These are phyloP conservation scores for Porphyrio hochstetteri DNA, from an alignment of 2,113 vertebrate species.

Conservation along the genomic window DNA sequence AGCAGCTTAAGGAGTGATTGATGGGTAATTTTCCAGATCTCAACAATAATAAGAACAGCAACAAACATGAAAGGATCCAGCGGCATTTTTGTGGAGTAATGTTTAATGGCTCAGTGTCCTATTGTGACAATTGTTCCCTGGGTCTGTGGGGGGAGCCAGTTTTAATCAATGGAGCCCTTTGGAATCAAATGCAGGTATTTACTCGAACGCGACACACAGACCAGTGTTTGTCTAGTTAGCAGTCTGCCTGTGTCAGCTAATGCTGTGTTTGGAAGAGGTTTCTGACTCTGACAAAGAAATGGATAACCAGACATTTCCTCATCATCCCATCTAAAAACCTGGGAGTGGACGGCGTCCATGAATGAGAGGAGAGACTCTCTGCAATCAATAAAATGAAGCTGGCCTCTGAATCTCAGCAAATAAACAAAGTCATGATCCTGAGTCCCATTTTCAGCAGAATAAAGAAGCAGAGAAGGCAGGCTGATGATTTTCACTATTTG, in stretches of 20 bases:
- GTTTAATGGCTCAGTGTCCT: constrained; percentile 55
- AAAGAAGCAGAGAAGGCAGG: neutral
- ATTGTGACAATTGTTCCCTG: constrained; percentile 59
- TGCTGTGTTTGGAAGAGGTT: constrained; percentile 76
- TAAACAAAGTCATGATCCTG: neutral
- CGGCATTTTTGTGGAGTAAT: constrained; percentile 51
- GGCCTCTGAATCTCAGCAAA: constrained; percentile 5
- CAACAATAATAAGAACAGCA: constrained; percentile 58
- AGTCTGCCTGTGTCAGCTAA: constrained; percentile 77
- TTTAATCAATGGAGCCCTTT: constrained; percentile 72
- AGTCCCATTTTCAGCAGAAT: neutral
- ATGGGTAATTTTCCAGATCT: constrained; percentile 72
- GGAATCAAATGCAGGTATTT: constrained; percentile 74
- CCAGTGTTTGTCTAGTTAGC: constrained; percentile 76
- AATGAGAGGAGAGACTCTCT: neutral
- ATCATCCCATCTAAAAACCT: constrained; percentile 46
- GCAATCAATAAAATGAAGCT: neutral
- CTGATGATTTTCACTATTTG: neutral
- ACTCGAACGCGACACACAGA: constrained; percentile 70
- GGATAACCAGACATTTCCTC: constrained; percentile 72
- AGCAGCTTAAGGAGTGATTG: constrained; percentile 69
- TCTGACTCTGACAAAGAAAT: constrained; percentile 73
- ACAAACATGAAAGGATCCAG: constrained; percentile 56
- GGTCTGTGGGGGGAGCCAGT: constrained; percentile 39
- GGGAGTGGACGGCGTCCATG: neutral